These are phyloP conservation scores for Amphilophus citrinellus DNA, from an alignment of 2,113 vertebrate species.

Conservation along the genomic window DNA sequence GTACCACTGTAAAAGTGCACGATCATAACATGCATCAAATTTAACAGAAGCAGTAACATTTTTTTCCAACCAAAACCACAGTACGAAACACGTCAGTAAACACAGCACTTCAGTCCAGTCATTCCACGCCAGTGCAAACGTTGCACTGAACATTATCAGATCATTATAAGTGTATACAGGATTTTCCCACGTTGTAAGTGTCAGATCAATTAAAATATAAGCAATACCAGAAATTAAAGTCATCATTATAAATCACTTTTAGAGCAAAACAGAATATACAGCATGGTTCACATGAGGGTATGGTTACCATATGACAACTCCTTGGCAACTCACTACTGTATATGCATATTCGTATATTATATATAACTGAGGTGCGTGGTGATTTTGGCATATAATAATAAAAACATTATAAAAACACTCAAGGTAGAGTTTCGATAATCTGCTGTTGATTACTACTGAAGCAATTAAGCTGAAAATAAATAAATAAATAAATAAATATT, in stretches of 20 bases:
- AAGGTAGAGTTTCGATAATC: background rate
- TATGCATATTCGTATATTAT: background rate
- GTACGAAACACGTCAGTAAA: background rate
- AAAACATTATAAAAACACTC: background rate
- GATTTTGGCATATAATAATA: background rate
- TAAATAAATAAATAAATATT: no score
- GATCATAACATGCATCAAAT: background rate
- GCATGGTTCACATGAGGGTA: background rate
- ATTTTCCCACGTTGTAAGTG: background rate
- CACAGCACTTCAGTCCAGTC: background rate
- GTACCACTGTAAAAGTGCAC: background rate
- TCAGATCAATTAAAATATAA: background rate
- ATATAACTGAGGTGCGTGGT: background rate
- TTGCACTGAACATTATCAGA: background rate
- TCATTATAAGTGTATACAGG: background rate
- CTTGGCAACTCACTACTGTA: background rate
- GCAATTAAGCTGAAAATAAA: no score
- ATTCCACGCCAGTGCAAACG: background rate
- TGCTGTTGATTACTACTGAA: background rate
- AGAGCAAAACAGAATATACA: background rate
- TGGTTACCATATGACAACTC: background rate
- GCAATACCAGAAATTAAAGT: background rate
- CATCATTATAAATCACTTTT: background rate
- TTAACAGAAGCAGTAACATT: background rate
- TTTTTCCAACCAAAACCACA: background rate